Conservation (phyloP, 2,888 invertebrate species). For the Heteropelma amictum region DNA sequence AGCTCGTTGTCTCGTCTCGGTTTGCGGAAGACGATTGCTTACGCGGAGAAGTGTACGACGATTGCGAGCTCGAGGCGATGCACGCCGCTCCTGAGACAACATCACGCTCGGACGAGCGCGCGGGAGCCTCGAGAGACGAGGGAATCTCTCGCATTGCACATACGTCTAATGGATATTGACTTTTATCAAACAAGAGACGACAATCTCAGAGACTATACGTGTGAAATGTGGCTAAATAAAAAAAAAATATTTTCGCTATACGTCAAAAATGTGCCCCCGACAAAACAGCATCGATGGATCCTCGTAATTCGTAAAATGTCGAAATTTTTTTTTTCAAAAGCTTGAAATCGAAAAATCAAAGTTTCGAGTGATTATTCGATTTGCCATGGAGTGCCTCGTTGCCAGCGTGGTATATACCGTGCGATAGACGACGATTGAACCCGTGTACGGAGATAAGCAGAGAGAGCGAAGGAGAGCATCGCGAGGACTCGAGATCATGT, state of each 20-base stretch:
- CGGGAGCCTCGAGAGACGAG: too few species aligned
- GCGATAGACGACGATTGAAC: slow-evolving; percentile 66
- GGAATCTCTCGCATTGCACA: slow-evolving; percentile 16
- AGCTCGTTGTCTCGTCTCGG: slow-evolving; percentile 22
- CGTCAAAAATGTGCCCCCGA: too few species aligned
- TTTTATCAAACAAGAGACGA: background rate
- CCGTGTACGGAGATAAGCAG: slow-evolving; percentile 57
- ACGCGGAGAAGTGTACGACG: slow-evolving; percentile 13
- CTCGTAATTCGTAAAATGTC: too few species aligned
- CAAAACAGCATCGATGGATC: too few species aligned
- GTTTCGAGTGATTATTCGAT: background rate
- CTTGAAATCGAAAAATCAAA: too few species aligned
- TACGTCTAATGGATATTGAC: background rate
- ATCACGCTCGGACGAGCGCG: slow-evolving; percentile 35
- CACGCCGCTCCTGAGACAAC: slow-evolving; percentile 12
- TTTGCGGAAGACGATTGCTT: slow-evolving; percentile 32
- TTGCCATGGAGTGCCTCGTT: too few species aligned
- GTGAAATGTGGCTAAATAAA: background rate
- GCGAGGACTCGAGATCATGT: slow-evolving; percentile 36
- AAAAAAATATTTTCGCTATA: background rate
- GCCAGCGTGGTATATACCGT: too few species aligned
- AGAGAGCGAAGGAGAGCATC: slow-evolving; percentile 13
- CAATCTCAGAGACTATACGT: background rate
- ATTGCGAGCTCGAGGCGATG: slow-evolving; percentile 6
- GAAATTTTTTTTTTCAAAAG: too few species aligned